Evolutionary conservation across 2,113 vertebrate genomes (phyloP).

Genomic region (Nycticebus coucang): DNA sequence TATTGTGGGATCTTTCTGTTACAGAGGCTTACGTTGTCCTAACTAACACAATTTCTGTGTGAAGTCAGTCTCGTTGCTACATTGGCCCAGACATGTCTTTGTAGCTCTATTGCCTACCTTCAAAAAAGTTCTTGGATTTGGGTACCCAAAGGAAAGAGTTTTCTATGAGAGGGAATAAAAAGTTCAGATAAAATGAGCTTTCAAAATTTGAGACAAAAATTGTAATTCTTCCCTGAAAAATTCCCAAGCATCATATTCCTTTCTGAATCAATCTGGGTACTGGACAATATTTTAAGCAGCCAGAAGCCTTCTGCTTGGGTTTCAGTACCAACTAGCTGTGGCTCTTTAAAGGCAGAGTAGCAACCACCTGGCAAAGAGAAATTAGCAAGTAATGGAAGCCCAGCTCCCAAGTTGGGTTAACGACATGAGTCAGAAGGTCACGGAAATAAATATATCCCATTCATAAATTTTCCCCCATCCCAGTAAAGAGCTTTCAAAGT

Average conservation of each 20-base stretch:
- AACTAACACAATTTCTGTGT: background rate
- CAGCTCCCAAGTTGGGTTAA: background rate
- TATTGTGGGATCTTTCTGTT: background rate
- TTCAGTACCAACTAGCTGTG: background rate
- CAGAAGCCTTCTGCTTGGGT: background rate
- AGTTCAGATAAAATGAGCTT: background rate
- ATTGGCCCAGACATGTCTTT: background rate
- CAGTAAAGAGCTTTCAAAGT: slow-evolving; percentile 58
- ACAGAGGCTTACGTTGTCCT: background rate
- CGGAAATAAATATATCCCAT: slow-evolving; percentile 63
- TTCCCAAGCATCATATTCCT: background rate
- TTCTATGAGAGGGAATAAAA: background rate
- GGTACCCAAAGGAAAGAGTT: background rate
- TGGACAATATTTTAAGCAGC: background rate
- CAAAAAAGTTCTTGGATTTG: background rate
- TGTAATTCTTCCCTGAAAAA: slow-evolving; percentile 10
- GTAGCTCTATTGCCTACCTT: background rate
- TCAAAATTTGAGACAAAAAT: slow-evolving; percentile 10
- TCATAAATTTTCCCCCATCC: slow-evolving; percentile 57
- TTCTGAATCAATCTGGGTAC: background rate
- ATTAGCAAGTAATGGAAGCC: slow-evolving; percentile 13
- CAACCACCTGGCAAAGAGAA: slow-evolving; percentile 3
- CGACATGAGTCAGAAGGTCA: slow-evolving; percentile 36
- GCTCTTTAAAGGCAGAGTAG: background rate
- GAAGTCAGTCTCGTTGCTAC: background rate